phyloP scores from a whole-genome alignment of 2,888 invertebrate species.

The Dascillus cervinus region DNA sequence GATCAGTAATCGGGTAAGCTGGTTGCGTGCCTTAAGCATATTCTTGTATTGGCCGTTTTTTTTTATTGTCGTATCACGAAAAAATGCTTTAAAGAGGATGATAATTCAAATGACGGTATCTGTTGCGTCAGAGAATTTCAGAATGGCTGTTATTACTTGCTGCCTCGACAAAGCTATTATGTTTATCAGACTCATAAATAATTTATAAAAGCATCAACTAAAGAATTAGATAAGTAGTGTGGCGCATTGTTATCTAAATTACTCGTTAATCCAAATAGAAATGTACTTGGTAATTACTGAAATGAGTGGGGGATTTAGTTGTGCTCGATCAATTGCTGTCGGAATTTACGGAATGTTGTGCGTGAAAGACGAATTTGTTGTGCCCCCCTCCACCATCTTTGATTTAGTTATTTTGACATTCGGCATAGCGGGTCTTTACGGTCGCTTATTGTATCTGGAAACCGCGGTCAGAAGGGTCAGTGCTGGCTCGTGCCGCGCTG shows the following conservation, averaged over 20 bases:
- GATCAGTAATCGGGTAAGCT: too few relatives aligned
- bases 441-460: conserved; percentile 24
- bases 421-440: neutral
- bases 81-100: too few relatives aligned
- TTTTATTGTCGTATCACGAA: too few relatives aligned
- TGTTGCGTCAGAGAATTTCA: too few relatives aligned
- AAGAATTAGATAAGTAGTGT: conserved; percentile 8
- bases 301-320: conserved; percentile 7
- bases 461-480: conserved; percentile 51
- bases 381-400: too few relatives aligned
- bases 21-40: too few relatives aligned
- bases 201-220: conserved; percentile 8
- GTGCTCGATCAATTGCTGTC: conserved; percentile 5
- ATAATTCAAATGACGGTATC: too few relatives aligned
- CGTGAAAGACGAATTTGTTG: conserved; percentile 1
- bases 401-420: conserved; percentile 1
- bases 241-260: conserved; percentile 10
- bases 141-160: conserved; percentile 6
- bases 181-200: conserved; percentile 9
- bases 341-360: conserved; percentile 6
- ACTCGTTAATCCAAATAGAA: conserved; percentile 9
- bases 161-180: conserved; percentile 4
- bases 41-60: too few relatives aligned
- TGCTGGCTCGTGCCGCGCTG: conserved; percentile 32
- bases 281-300: conserved; percentile 6